phyloP scores from a whole-genome alignment of 2,888 invertebrate species.

The Shargacucullia verbasci region DNA sequence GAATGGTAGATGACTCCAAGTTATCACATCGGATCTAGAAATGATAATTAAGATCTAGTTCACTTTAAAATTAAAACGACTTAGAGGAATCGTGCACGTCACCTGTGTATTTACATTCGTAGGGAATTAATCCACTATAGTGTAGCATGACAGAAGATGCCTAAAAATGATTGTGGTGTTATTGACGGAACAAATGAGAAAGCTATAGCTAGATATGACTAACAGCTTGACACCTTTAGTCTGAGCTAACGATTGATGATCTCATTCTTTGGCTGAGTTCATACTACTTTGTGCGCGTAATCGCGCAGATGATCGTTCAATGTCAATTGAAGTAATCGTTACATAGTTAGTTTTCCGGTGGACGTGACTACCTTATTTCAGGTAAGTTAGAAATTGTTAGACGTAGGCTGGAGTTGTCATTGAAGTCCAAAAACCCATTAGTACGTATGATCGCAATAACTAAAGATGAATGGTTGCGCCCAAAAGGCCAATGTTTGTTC shows the following conservation, averaged over 20 bases:
- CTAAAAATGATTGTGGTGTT: neutral
- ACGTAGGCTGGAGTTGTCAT: no score
- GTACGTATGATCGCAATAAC: no score
- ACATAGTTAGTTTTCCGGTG: no score
- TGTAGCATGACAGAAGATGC: neutral
- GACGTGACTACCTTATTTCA: no score
- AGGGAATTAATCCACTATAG: slow-evolving; percentile 24
- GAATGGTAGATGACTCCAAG: slow-evolving; percentile 24
- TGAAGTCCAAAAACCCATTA: no score
- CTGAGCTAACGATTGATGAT: neutral
- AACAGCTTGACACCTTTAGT: neutral
- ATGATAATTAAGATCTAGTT: slow-evolving; percentile 28
- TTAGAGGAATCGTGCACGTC: slow-evolving; percentile 28
- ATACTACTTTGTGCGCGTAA: no score
- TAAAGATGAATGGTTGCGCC: no score
- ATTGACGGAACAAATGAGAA: neutral
- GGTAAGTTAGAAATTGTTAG: no score
- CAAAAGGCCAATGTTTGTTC: no score
- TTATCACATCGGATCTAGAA: slow-evolving; percentile 15
- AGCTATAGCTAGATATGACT: neutral
- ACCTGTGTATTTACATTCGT: slow-evolving; percentile 9
- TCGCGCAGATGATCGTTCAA: no score
- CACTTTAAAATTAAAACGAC: slow-evolving; percentile 29
- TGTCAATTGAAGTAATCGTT: no score
- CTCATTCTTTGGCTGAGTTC: no score